A percentile compares a stretch with the other conserved stretches of the same genome.
Evolutionary conservation across 1,140 invertebrate genomes (phyloP).

Genomic region (Aphelenchoides besseyi): DNA sequence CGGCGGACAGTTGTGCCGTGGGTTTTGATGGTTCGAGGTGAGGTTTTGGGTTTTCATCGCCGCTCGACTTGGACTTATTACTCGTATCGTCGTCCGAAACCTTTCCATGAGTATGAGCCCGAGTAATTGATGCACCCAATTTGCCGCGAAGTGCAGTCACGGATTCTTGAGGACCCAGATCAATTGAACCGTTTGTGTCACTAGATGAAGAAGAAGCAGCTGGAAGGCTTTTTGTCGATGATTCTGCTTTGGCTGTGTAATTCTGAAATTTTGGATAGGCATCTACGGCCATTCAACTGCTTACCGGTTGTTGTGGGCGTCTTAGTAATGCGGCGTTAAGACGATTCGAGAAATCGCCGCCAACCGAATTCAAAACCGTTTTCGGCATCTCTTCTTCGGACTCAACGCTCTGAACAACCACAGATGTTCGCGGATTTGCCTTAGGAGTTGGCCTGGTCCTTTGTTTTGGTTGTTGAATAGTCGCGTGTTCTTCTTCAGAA

Average conservation of each 20-base stretch:
- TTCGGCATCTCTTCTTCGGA: constrained; percentile 2
- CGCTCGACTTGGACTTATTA: not conserved
- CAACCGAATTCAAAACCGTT: constrained; percentile 2
- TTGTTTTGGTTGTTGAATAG: not conserved
- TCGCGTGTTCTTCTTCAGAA: not conserved
- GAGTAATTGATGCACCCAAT: not conserved
- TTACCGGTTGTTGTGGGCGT: constrained; percentile 1
- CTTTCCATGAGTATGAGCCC: not conserved
- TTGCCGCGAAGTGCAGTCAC: constrained; percentile 2
- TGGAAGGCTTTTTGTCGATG: not conserved
- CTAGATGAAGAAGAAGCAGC: not conserved
- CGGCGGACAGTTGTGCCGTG: not conserved
- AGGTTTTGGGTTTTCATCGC: not conserved
- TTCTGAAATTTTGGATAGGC: not conserved
- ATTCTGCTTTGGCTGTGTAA: not conserved
- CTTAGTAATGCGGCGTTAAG: not conserved
- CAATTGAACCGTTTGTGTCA: not conserved
- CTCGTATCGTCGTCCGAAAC: not conserved
- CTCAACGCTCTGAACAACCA: not conserved
- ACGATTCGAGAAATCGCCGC: constrained; percentile 7
- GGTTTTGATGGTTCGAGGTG: not conserved
- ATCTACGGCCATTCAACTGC: not conserved
- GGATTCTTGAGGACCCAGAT: not conserved
- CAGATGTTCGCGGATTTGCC: not conserved
- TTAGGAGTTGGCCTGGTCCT: not conserved